Conservation (phyloP, 53 echinoderm and acorn worm species). For the Paelopatides confundens region DNA sequence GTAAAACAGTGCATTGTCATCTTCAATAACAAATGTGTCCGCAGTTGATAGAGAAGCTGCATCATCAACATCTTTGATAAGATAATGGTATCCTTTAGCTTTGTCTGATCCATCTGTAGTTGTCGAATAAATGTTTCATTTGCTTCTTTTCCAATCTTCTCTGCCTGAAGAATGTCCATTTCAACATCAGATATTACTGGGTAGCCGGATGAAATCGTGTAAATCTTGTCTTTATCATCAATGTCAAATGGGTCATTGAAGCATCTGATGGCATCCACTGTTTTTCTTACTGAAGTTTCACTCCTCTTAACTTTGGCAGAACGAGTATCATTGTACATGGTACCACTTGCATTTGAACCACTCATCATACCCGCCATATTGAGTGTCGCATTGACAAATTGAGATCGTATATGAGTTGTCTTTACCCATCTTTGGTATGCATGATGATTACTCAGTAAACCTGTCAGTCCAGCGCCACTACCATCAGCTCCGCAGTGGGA, state of each 20-base stretch:
- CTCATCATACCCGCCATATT: constrained; percentile 51
- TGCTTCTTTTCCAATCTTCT: constrained; percentile 24
- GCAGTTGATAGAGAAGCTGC: not conserved
- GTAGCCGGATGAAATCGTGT: constrained; percentile 43
- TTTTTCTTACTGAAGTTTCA: constrained; percentile 18
- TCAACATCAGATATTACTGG: constrained; percentile 35
- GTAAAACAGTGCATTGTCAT: constrained; percentile 54
- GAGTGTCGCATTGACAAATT: constrained; percentile 48
- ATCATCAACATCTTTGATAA: constrained; percentile 42
- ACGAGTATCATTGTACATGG: constrained; percentile 50
- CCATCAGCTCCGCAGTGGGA: constrained; percentile 53
- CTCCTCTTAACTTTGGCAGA: constrained; percentile 42
- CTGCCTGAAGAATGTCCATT: constrained; percentile 56
- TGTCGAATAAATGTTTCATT: constrained; percentile 41
- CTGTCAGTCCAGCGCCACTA: constrained; percentile 63
- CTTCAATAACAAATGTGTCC: constrained; percentile 16
- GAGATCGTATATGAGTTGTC: constrained; percentile 51
- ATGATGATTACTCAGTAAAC: constrained; percentile 46
- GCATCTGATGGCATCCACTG: constrained; percentile 37
- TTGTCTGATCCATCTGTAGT: constrained; percentile 40
- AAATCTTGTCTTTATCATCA: constrained; percentile 31
- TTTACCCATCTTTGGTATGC: constrained; percentile 68
- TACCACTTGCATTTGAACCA: constrained; percentile 21
- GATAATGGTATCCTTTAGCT: constrained; percentile 18
- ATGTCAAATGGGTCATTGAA: constrained; percentile 57